Evolutionary conservation across 2,888 invertebrate genomes (phyloP).

Genomic region (Mechanitis messenoides): DNA sequence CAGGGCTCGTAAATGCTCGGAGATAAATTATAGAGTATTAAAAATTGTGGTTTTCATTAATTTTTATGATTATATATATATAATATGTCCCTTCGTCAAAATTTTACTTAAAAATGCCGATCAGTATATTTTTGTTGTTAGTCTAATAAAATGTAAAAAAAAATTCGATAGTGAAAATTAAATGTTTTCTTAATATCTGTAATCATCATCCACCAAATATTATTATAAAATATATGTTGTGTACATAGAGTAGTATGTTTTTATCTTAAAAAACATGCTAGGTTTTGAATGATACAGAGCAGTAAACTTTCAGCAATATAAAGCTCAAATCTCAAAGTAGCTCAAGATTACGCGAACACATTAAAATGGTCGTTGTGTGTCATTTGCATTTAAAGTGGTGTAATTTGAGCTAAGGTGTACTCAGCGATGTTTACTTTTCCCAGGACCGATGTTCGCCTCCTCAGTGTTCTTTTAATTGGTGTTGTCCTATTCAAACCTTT

Average conservation of each 20-base stretch:
- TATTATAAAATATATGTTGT: too few species aligned
- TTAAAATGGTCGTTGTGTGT: conserved; percentile 41
- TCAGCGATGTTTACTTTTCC: conserved; percentile 25
- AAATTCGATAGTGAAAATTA: too few species aligned
- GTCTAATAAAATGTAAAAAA: too few species aligned
- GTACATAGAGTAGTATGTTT: background rate
- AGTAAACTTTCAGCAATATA: background rate
- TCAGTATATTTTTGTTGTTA: too few species aligned
- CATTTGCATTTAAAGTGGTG: conserved; percentile 68
- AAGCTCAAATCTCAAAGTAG: background rate
- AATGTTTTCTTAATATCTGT: too few species aligned
- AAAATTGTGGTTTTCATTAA: too few species aligned
- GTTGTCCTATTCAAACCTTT: background rate
- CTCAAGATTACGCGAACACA: conserved; percentile 9
- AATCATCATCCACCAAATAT: too few species aligned
- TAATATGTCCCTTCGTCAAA: too few species aligned
- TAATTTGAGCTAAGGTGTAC: conserved; percentile 47
- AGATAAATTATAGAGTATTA: too few species aligned
- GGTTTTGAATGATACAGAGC: background rate
- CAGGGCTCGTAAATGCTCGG: too few species aligned
- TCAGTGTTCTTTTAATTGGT: conserved; percentile 11
- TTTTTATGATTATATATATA: too few species aligned
- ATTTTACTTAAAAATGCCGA: too few species aligned
- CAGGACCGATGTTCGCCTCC: conserved; percentile 18
- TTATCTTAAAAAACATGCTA: background rate